Evolutionary conservation across 2,113 vertebrate genomes (phyloP).

Genomic region (Lampris incognitus): DNA sequence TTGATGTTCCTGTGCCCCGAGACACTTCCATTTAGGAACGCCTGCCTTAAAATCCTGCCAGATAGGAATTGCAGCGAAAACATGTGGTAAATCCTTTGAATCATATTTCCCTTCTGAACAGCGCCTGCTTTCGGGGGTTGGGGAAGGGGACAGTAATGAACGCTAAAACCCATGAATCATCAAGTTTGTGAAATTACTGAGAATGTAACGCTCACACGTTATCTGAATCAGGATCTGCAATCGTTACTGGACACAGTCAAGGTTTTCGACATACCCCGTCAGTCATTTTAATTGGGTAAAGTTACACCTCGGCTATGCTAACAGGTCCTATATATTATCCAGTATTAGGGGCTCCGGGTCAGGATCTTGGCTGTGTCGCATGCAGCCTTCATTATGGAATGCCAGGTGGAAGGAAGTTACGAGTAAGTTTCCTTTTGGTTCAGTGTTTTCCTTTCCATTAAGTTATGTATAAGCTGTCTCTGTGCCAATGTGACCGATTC

Average conservation of each 20-base stretch:
- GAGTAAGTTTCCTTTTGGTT: constrained; percentile 49
- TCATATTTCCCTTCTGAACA: background rate
- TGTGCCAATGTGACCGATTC: constrained; percentile 41
- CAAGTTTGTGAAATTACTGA: constrained; percentile 28
- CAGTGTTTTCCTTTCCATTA: constrained; percentile 66
- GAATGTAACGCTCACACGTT: constrained; percentile 13
- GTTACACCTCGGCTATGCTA: constrained; percentile 38
- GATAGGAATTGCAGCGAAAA: constrained; percentile 33
- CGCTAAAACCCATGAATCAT: constrained; percentile 10
- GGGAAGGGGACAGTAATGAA: constrained; percentile 7
- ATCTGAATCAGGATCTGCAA: constrained; percentile 31
- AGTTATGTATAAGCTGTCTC: constrained; percentile 57
- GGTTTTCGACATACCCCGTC: constrained; percentile 8
- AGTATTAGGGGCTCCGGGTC: constrained; percentile 28
- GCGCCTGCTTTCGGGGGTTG: background rate
- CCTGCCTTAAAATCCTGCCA: constrained; percentile 7
- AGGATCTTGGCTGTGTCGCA: constrained; percentile 20
- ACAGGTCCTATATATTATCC: constrained; percentile 29
- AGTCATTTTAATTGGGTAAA: constrained; percentile 55
- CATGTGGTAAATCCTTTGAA: background rate
- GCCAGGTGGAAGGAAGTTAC: constrained; percentile 72
- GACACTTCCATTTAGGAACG: constrained; percentile 17
- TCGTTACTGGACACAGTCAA: constrained; percentile 24
- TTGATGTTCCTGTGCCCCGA: background rate
- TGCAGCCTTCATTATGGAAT: constrained; percentile 45